Conservation (phyloP, 2,113 vertebrate genomes). For the Anoura caudifer region DNA sequence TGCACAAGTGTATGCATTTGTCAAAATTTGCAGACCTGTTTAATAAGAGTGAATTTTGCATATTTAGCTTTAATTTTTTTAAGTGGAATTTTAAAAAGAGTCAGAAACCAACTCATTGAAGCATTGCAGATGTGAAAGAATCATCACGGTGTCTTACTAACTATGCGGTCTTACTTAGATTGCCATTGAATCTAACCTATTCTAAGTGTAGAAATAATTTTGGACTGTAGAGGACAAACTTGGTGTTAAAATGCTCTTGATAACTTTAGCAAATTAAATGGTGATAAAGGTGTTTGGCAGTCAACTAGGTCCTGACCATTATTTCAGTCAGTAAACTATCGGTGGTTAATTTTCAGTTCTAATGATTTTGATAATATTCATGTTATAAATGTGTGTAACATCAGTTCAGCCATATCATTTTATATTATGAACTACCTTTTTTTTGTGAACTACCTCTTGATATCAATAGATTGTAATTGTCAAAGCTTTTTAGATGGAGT, state of each 20-base stretch:
- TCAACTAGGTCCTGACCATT: conserved; percentile 78
- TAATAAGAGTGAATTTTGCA: no score
- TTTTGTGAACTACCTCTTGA: conserved; percentile 79
- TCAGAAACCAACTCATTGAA: neutral
- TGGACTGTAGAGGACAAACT: conserved; percentile 68
- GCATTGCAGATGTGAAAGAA: neutral
- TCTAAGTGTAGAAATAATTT: neutral
- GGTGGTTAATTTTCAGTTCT: conserved; percentile 79
- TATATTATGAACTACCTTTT: conserved; percentile 81
- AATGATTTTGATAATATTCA: conserved; percentile 81
- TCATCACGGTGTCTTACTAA: neutral
- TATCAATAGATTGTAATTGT: no score
- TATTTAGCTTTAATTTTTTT: neutral
- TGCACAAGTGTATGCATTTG: no score
- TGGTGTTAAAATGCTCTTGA: conserved; percentile 72
- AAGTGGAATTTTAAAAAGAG: neutral
- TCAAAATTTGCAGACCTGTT: no score
- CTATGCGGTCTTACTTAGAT: neutral
- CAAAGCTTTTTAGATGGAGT: no score
- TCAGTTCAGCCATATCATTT: conserved; percentile 78
- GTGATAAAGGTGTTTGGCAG: conserved; percentile 78
- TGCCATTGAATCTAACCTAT: neutral
- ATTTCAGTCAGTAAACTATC: conserved; percentile 78
- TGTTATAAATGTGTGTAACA: conserved; percentile 78
- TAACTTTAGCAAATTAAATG: conserved; percentile 81